Conservation (phyloP, 2,113 vertebrate genomes). For the Melospiza georgiana region DNA sequence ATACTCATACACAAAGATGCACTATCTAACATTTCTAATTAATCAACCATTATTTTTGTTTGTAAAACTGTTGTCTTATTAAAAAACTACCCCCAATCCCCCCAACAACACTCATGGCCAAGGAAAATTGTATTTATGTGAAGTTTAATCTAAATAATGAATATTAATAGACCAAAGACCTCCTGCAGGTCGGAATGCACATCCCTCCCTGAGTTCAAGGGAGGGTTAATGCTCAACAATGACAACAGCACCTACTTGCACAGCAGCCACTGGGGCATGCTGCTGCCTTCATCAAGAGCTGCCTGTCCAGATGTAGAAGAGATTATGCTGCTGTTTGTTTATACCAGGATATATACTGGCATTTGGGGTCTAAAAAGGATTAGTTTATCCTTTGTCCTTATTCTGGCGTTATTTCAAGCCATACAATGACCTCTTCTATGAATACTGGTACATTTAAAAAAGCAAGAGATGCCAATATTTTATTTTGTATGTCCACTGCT, state of each 20-base stretch:
- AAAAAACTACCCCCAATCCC: neutral
- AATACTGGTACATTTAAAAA: neutral
- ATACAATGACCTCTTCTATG: neutral
- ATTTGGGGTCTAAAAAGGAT: constrained; percentile 33
- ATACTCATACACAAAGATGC: neutral
- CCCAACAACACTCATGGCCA: neutral
- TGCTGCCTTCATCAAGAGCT: neutral
- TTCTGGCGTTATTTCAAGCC: neutral
- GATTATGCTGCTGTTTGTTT: constrained; percentile 29
- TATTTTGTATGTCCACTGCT: neutral
- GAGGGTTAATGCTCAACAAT: fast-evolving
- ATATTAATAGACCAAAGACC: neutral
- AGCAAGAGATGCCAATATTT: neutral
- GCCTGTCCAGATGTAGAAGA: constrained; percentile 30
- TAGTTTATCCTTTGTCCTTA: constrained; percentile 15
- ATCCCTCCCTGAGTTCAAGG: neutral
- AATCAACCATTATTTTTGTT: neutral
- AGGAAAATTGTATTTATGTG: neutral
- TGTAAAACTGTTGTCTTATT: neutral
- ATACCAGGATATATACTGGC: neutral
- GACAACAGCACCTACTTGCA: neutral
- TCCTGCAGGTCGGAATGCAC: neutral
- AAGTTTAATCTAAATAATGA: neutral
- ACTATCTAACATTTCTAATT: neutral
- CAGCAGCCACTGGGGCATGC: neutral